Base-by-base conservation (phyloP, 2,113 vertebrate genomes). In the Corythornis vintsioides region DNA sequence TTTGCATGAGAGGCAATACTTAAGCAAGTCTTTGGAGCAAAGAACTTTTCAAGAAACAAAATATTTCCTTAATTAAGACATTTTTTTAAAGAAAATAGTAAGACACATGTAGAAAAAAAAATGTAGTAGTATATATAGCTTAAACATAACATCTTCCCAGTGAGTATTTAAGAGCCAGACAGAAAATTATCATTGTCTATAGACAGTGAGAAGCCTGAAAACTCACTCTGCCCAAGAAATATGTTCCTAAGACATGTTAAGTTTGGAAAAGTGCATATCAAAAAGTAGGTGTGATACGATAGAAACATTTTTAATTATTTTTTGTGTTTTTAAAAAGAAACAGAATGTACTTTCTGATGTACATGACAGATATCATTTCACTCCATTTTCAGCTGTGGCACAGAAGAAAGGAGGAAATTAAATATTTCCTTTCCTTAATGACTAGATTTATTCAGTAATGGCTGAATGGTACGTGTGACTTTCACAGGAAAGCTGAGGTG, bases 371-470 rank as follows among this genome's bases (percentile, higher is more conserved):
- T 73, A 48, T 33, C 7, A 4, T 52, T 25, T 87, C 53, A 89
- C 53, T 38, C 50, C 72, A 88, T 87, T 92, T 89, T 59, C 38
- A 92, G 45, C 45, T 80, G 63, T 83, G 74, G 59, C 82, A 87
- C 29, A 55, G 69, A 63, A 90, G 43, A 71, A 40, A 81, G 82
- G 50, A 88, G 29, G 55, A 91, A 79, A 94, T 88, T 83, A 91
- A 89, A 91, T 83, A 91, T 80, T 94, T 95, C 71, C 75, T 80
- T 91, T 94, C 82, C 76, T 85, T 88, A 92, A 92, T 86, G 71
- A 80, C 33, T 35, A 42, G 55, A 72, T 95, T 87, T 82, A 70
- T 69, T 87, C 55, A 55, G 26, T 69, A 91, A 28, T 76, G 78
- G 31, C 59, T 77, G 85, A 92, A 52, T 10, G 70, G 64, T 63